These are phyloP conservation scores for Noctilio leporinus DNA, from an alignment of 2,113 vertebrate species.

Conservation along the genomic window DNA sequence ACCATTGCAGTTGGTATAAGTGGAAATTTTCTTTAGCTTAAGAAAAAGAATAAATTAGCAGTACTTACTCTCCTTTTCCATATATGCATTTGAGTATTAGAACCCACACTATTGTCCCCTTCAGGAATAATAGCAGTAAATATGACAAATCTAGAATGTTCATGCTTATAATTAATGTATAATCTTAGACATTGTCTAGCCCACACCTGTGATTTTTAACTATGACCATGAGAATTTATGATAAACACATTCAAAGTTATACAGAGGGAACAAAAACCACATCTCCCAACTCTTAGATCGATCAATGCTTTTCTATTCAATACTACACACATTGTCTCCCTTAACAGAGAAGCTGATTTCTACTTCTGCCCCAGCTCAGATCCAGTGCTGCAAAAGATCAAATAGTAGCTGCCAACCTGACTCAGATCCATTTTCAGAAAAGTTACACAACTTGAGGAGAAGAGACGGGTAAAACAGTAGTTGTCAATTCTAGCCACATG, in stretches of 20 bases:
- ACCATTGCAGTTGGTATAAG: neutral
- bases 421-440: neutral
- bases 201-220: neutral
- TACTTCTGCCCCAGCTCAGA: neutral
- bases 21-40: neutral
- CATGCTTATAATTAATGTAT: neutral
- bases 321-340: neutral
- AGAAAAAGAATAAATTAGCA: neutral
- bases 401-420: neutral
- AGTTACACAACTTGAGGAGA: neutral
- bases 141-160: neutral
- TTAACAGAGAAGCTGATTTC: neutral
- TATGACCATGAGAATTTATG: neutral
- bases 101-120: neutral
- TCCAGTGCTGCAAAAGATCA: neutral
- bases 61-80: neutral
- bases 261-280: neutral
- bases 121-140: neutral
- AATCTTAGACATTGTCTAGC: neutral
- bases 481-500: neutral
- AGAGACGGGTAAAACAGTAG: neutral
- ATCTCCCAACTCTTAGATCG: neutral
- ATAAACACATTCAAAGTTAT: neutral
- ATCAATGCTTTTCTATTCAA: neutral
- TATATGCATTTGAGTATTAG: neutral